These are phyloP conservation scores for Siphlonurus alternatus DNA, from an alignment of 2,888 invertebrate genomes.

Conservation along the genomic window DNA sequence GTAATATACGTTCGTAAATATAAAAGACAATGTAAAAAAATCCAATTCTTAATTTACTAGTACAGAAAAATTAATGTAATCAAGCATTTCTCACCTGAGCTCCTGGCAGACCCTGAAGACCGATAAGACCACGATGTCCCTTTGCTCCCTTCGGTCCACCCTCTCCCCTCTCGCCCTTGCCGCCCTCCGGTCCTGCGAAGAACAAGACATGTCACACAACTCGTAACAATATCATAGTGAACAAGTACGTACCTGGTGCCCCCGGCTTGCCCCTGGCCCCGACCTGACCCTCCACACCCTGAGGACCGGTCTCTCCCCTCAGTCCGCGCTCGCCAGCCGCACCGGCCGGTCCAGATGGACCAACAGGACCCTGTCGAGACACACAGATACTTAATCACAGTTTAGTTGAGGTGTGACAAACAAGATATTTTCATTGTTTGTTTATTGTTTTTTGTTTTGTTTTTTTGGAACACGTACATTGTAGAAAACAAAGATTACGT, in stretches of 20 bases:
- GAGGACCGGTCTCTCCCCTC: conserved; percentile 54
- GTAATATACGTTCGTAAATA: no score
- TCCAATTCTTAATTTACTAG: no score
- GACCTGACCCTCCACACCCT: conserved; percentile 56
- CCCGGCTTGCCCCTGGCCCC: conserved; percentile 67
- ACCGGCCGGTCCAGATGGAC: conserved; percentile 46
- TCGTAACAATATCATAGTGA: neutral
- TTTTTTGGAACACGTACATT: no score
- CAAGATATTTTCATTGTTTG: no score
- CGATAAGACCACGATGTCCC: conserved; percentile 69
- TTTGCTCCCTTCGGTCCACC: conserved; percentile 55
- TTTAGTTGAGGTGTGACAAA: no score
- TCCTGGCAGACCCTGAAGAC: conserved; percentile 65
- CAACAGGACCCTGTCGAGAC: conserved; percentile 53
- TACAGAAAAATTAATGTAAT: no score
- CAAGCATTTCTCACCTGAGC: conserved; percentile 27
- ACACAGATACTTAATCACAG: conserved; percentile 8
- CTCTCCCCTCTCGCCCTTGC: conserved; percentile 41
- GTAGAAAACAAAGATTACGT: no score
- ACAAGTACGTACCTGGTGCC: conserved; percentile 30
- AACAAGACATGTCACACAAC: neutral
- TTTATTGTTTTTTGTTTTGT: no score
- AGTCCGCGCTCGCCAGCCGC: conserved; percentile 52
- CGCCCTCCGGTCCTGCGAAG: conserved; percentile 41
- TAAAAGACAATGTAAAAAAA: no score